Evolutionary conservation across 1,140 invertebrate species (phyloP).

Genomic region (Philopotamus ludificatus): DNA sequence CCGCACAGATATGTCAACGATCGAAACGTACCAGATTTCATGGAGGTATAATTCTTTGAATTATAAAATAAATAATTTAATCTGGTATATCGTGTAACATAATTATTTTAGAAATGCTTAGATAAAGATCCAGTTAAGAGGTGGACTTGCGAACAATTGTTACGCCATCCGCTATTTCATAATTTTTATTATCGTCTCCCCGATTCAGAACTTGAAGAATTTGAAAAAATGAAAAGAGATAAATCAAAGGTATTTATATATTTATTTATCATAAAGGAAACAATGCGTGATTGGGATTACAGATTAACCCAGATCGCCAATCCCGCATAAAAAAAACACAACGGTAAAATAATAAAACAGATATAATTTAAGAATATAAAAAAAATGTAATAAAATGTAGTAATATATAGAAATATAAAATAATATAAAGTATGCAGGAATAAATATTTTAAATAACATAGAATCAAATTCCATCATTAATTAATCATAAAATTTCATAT

Average conservation of each 20-base stretch:
- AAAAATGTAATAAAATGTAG: too few species aligned
- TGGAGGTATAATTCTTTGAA: slow-evolving; percentile 62
- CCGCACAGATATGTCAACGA: slow-evolving; percentile 66
- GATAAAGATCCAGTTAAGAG: slow-evolving; percentile 91
- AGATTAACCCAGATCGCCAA: too few species aligned
- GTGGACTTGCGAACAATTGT: slow-evolving; percentile 86
- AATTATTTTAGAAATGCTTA: slow-evolving; percentile 77
- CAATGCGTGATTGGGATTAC: too few species aligned
- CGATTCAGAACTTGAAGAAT: slow-evolving; percentile 67
- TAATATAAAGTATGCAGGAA: too few species aligned
- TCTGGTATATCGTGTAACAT: not conserved
- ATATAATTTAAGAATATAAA: too few species aligned
- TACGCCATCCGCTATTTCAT: slow-evolving; percentile 86
- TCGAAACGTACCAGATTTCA: slow-evolving; percentile 76
- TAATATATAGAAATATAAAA: too few species aligned
- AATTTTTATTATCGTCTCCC: slow-evolving; percentile 77
- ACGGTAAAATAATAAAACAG: too few species aligned
- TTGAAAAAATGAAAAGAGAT: slow-evolving; percentile 65
- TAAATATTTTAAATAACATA: too few species aligned
- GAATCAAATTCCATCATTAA: too few species aligned
- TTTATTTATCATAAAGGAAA: too few species aligned
- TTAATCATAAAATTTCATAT: too few species aligned
- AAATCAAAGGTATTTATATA: slow-evolving; percentile 56
- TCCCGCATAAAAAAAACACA: too few species aligned
- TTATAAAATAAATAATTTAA: slow-evolving; percentile 8